Conservation (phyloP, 2,797 vertebrate species). For the Podarcis siculus region DNA sequence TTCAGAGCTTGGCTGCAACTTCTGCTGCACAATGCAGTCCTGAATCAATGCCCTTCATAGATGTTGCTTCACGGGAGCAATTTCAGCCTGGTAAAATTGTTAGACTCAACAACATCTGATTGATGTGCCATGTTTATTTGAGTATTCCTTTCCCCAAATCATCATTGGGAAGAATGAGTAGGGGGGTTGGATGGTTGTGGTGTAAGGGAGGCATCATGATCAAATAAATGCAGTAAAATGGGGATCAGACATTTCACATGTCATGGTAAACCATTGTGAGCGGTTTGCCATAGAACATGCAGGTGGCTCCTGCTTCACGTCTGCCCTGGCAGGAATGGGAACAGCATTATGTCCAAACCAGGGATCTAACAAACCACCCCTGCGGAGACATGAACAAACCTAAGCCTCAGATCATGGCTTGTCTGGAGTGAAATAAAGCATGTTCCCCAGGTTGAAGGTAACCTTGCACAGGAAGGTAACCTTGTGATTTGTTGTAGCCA, state of each 20-base stretch:
- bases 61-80: not conserved
- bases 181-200: not conserved
- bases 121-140: not conserved
- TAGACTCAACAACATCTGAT: not conserved
- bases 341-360: not conserved
- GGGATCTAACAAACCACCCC: not conserved
- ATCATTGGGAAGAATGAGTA: not conserved
- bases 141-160: not conserved
- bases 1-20: not conserved
- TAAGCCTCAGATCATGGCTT: not conserved
- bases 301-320: not conserved
- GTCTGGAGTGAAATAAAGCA: not conserved
- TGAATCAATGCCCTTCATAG: not conserved
- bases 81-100: not conserved
- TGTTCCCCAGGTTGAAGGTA: not conserved
- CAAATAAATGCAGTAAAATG: not conserved
- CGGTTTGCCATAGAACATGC: not conserved
- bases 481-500: no score
- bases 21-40: fast-evolving
- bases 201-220: not conserved
- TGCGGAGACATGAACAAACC: not conserved
- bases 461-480: no score
- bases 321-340: not conserved
- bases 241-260: not conserved
- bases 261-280: not conserved